Percentiles rank a stretch among this genome's conserved stretches.
These are phyloP conservation scores for Mastomys natalensis DNA, from an alignment of 2,113 vertebrate species.

Conservation along the genomic window DNA sequence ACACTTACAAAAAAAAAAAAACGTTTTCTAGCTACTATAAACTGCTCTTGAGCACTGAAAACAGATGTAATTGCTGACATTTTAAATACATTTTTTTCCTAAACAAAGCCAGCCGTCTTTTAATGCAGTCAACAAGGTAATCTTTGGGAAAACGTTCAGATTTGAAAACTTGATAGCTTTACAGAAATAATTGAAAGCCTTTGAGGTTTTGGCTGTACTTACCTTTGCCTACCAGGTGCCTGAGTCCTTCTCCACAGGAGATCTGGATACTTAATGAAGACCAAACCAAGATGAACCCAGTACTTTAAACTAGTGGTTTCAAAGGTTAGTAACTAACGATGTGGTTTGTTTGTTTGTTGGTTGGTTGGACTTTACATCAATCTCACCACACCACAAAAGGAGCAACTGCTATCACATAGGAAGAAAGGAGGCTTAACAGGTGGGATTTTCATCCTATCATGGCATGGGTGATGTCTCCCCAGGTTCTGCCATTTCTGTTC, in stretches of 20 bases:
- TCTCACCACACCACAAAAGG: constrained; percentile 32
- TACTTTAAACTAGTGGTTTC: constrained; percentile 26
- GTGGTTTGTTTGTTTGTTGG: neutral
- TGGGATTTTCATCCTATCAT: constrained; percentile 22
- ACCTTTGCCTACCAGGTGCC: neutral
- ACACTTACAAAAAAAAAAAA: neutral
- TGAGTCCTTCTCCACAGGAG: constrained; percentile 52
- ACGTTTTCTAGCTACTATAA: constrained; percentile 36
- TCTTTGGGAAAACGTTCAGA: constrained; percentile 5
- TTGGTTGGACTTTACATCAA: constrained; percentile 32
- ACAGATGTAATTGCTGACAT: constrained; percentile 45
- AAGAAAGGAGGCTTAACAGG: constrained; percentile 45
- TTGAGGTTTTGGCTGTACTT: constrained; percentile 38
- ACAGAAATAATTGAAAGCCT: constrained; percentile 49
- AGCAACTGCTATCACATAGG: neutral
- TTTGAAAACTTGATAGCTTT: constrained; percentile 46
- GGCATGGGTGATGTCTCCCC: neutral
- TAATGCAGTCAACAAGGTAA: constrained; percentile 19
- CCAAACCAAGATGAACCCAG: neutral
- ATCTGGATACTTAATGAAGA: constrained; percentile 1
- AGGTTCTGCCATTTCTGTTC: neutral
- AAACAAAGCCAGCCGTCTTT: constrained; percentile 48
- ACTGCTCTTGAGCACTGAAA: constrained; percentile 46
- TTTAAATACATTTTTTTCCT: constrained; percentile 57
- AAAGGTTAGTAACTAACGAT: neutral